These are phyloP conservation scores for Podabrus alpinus DNA, from an alignment of 2,888 invertebrate species.

Conservation along the genomic window DNA sequence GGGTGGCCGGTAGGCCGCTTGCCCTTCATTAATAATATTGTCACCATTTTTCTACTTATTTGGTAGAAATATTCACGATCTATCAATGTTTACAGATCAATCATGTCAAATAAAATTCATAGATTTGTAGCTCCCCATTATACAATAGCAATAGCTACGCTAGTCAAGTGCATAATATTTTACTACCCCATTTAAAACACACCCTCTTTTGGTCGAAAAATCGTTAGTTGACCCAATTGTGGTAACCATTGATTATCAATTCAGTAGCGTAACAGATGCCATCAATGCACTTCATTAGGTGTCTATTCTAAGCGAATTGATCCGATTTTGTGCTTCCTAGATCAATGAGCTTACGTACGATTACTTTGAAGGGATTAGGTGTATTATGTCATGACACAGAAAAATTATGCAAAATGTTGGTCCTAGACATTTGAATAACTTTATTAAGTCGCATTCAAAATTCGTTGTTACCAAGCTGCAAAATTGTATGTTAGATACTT, in stretches of 20 bases:
- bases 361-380: not conserved
- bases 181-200: conserved; percentile 18
- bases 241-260: conserved; percentile 6
- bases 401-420: not conserved
- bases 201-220: conserved; percentile 12
- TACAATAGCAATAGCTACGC: not conserved
- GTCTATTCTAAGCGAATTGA: conserved; percentile 24
- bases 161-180: conserved; percentile 19
- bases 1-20: no score
- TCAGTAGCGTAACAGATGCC: conserved; percentile 28
- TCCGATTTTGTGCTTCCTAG: conserved; percentile 17
- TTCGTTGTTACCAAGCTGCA: not conserved
- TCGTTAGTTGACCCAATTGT: conserved; percentile 11
- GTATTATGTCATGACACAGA: not conserved
- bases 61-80: not conserved
- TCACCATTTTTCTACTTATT: not conserved
- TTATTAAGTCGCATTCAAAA: not conserved
- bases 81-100: not conserved
- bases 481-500: not conserved
- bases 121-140: not conserved
- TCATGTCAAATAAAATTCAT: not conserved
- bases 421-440: not conserved
- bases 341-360: not conserved
- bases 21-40: not conserved
- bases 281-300: conserved; percentile 30